phyloP scores from a whole-genome alignment of 2,797 vertebrate species.

The Telmatherina bonti region DNA sequence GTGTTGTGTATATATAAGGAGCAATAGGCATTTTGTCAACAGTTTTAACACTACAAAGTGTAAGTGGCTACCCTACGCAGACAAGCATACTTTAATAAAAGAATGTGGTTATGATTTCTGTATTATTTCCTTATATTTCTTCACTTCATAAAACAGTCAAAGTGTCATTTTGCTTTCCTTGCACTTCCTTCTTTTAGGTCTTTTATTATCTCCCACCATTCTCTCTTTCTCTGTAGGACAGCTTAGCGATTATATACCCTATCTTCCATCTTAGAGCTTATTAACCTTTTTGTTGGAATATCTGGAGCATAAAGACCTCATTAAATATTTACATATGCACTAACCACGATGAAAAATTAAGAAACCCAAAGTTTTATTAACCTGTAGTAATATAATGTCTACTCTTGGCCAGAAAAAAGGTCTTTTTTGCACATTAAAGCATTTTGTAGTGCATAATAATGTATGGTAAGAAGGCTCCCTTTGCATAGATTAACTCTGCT shows the following conservation, averaged over 20 bases:
- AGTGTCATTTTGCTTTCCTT: constrained; percentile 28
- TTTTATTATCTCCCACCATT: constrained; percentile 58
- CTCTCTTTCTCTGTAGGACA: constrained; percentile 64
- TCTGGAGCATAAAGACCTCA: constrained; percentile 82
- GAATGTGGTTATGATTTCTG: constrained; percentile 3
- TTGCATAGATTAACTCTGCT: constrained; percentile 82
- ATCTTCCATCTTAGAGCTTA: constrained; percentile 78
- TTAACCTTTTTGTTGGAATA: constrained; percentile 85
- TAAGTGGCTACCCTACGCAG: background rate
- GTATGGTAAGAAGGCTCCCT: constrained; percentile 78
- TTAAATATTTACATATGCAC: constrained; percentile 87
- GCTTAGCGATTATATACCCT: constrained; percentile 70
- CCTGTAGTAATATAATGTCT: constrained; percentile 85
- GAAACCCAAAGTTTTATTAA: constrained; percentile 85
- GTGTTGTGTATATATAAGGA: background rate
- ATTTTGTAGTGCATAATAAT: constrained; percentile 82
- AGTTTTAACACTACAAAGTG: background rate
- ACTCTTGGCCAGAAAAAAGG: constrained; percentile 72
- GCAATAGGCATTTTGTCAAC: background rate
- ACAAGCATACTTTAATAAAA: constrained; percentile 14
- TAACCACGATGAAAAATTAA: constrained; percentile 86
- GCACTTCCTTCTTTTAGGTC: constrained; percentile 38
- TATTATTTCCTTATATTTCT: constrained; percentile 28
- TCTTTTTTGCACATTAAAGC: constrained; percentile 82
- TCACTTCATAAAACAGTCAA: constrained; percentile 35